A percentile compares a stretch with the other conserved stretches of the same genome.
phyloP scores from a whole-genome alignment of 2,113 vertebrate genomes.

The Scytalopus superciliaris region DNA sequence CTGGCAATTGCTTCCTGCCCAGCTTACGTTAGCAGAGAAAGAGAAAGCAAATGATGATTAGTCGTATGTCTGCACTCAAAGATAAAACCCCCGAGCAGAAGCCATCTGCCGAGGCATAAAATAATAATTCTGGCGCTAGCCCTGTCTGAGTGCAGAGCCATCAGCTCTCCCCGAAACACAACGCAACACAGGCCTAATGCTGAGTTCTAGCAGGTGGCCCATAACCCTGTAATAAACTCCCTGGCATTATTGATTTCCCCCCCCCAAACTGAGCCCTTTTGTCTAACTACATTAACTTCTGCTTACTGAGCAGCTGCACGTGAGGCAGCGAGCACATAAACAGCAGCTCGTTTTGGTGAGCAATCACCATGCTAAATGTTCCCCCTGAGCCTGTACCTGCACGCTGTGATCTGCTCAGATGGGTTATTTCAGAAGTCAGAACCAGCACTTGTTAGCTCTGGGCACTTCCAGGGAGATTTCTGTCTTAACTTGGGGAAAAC shows the following conservation, averaged over 20 bases:
- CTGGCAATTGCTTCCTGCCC: slow-evolving; percentile 54
- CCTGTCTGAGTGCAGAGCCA: slow-evolving; percentile 41
- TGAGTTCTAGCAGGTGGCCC: slow-evolving; percentile 59
- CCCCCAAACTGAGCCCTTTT: neutral
- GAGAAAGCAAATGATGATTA: slow-evolving; percentile 58
- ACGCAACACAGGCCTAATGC: neutral
- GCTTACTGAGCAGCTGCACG: neutral
- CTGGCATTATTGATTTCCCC: slow-evolving; percentile 43
- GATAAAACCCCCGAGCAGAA: slow-evolving; percentile 56
- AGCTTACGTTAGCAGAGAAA: slow-evolving; percentile 26
- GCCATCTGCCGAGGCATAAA: slow-evolving; percentile 73
- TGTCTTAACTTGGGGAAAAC: neutral
- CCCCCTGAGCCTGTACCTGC: neutral
- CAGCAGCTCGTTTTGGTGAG: neutral
- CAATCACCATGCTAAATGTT: neutral
- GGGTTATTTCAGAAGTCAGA: neutral
- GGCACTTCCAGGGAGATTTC: neutral
- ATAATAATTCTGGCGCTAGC: slow-evolving; percentile 57
- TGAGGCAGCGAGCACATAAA: neutral
- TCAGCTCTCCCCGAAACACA: slow-evolving; percentile 43
- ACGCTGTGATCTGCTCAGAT: neutral
- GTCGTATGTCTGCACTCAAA: slow-evolving; percentile 57
- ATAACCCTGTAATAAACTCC: slow-evolving; percentile 56
- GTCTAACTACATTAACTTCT: slow-evolving; percentile 11
- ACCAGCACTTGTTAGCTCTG: neutral